Evolutionary conservation across 1,140 invertebrate species (phyloP).

Genomic region (Drosophila mojavensis): DNA sequence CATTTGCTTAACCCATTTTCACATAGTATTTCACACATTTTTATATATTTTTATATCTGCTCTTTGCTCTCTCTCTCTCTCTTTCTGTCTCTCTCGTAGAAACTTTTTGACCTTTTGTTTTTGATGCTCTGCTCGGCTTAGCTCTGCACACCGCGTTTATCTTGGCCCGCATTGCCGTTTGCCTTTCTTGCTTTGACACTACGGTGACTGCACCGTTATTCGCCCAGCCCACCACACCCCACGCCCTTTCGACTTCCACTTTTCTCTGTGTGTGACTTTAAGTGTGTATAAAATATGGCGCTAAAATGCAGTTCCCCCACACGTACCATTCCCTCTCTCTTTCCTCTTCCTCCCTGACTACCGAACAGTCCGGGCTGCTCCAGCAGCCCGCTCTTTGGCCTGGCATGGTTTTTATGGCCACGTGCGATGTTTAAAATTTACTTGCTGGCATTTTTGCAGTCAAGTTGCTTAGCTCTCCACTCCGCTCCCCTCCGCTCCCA

Average conservation of each 20-base stretch:
- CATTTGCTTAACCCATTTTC: conserved; percentile 62
- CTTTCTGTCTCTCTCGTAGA: not conserved
- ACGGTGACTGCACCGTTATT: conserved; percentile 58
- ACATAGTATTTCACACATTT: conserved; percentile 27
- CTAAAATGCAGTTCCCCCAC: conserved; percentile 71
- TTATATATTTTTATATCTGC: not conserved
- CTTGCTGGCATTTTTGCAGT: conserved; percentile 55
- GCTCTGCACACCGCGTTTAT: conserved; percentile 52
- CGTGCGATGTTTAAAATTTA: conserved; percentile 77
- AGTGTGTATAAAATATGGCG: conserved; percentile 81
- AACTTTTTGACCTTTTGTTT: conserved; percentile 75
- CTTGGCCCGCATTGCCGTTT: conserved; percentile 67
- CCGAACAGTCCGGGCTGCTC: conserved; percentile 8
- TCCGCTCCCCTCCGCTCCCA: not conserved
- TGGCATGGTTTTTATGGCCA: conserved; percentile 72
- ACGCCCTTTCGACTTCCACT: conserved; percentile 1
- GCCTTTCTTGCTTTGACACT: conserved; percentile 67
- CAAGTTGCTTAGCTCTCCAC: conserved; percentile 60
- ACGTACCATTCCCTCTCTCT: not conserved
- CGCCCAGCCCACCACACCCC: conserved; percentile 18
- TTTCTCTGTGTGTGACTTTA: conserved; percentile 72
- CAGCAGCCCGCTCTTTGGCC: conserved; percentile 40
- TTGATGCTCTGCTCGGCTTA: conserved; percentile 31
- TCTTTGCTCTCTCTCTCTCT: no score
- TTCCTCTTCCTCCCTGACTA: no score